Base-by-base conservation (phyloP, 2,888 invertebrate genomes). In the Colostygia pectinataria region DNA sequence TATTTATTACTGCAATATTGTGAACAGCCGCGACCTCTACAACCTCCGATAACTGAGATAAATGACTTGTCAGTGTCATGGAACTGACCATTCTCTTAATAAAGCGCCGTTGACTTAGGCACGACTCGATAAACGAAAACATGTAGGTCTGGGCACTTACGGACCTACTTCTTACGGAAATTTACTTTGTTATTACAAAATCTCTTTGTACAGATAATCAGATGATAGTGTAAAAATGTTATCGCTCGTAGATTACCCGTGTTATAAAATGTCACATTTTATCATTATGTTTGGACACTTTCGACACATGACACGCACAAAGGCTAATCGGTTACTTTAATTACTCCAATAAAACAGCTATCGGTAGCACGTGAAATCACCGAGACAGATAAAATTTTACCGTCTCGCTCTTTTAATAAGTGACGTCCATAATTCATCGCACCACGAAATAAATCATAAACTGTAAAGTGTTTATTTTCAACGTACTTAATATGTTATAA, bases 401-500 rank as follows among this genome's bases (percentile, higher is more conserved):
- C 71, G 64, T 83, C 83, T 71, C 82, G 59, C 76, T 84, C 83
- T 79, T 68, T 68, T 74, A 79, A 77, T 76, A 80, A 83, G 84
- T 79, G 77, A 78, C 80, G 79, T 75, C 75, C 78, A 83, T 88
- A 88, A 86, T 80, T 88, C 86, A 88, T 85, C 75, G 72, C 63
- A 74, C 78, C 80, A 84, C 77, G 77, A 80, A 85, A 89, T 90
- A 89, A 90, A 90, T 90, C 90, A 90, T 88, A 88, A 81, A 80
- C 80, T 70, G 82, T 80, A 83, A 86, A 86, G 83, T 89, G 89
- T 90, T 88, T 90, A 89, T 89, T 88, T 84, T 86, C 74, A 79
- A 84, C 76, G 86, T 87, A 87, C 85, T 88, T 90, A 89, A 87
- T 88, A 87, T 84, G 88, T 86, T 88, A 87, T 89, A 89, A 90